Base-by-base conservation (phyloP, 2,113 vertebrate genomes). In the Lagopus leucura region DNA sequence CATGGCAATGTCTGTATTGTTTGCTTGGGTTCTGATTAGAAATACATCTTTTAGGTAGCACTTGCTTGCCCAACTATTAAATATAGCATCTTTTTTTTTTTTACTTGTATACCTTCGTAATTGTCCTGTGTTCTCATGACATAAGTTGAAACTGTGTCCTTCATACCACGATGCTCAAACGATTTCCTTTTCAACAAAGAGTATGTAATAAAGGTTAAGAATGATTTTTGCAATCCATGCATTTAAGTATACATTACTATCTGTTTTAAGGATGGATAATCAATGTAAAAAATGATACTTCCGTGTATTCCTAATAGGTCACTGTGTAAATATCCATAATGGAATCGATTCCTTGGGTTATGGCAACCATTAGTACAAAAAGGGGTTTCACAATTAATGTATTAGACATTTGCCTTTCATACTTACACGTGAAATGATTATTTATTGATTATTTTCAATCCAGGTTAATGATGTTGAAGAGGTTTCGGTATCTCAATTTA, bases 261-360 rank as follows among this genome's bases (percentile, higher is more conserved):
- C 94, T 95, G 83, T 97, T 97, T 96, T 97, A 92, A 95, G 89
- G 81, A 96, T 94, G 61, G 80, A 71, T 92, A 96, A 96, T 97
- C 97, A 97, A 96, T 97, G 97, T 93, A 82, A 85, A 95, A 97
- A 96, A 97, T 95, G 70, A 95, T 94, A 95, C 81, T 84, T 96
- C 85, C 50, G 24, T 97, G 95, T 97, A 96, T 97, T 95, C 89
- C 94, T 95, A 95, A 95, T 96, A 91, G 95, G 96, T 97, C 77
- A 55, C 87, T 97, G 95, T 94, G 95, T 97, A 97, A 97, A 97
- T 97, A 98, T 97, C 95, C 90, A 82, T 97, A 97, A 97, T 97
- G 93, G 92, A 96, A 97, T 97, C 94, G 97, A 98, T 97, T 90
- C 73, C 70, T 84, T 81, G 89, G 92, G 67, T 94, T 71, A 70